These are phyloP conservation scores for Ptychoptera contaminata DNA, from an alignment of 2,888 invertebrate species.

Conservation along the genomic window DNA sequence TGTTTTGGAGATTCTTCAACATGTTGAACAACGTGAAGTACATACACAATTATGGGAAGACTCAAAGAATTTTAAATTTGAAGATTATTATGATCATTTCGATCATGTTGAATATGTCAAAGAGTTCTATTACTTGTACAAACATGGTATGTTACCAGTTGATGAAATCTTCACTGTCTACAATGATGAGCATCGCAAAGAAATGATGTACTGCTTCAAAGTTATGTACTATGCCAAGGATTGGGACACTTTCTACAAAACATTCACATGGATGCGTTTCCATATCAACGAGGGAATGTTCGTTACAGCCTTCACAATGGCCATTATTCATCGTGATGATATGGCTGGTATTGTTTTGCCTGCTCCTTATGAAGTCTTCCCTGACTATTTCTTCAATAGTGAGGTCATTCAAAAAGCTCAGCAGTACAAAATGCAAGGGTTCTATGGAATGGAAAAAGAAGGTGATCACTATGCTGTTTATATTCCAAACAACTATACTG, in stretches of 20 bases:
- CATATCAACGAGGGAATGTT: slow-evolving; percentile 46
- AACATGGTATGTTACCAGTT: slow-evolving; percentile 31
- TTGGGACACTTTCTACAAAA: slow-evolving; percentile 55
- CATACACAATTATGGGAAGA: slow-evolving; percentile 28
- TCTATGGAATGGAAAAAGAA: slow-evolving; percentile 33
- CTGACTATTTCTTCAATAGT: slow-evolving; percentile 44
- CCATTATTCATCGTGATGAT: slow-evolving; percentile 41
- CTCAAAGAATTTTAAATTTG: slow-evolving; percentile 41
- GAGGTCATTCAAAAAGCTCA: slow-evolving; percentile 35
- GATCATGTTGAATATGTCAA: slow-evolving; percentile 41
- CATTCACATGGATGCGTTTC: slow-evolving; percentile 50
- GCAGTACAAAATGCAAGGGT: slow-evolving; percentile 40
- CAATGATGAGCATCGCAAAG: slow-evolving; percentile 23
- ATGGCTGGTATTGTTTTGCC: slow-evolving; percentile 42
- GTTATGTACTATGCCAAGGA: slow-evolving; percentile 54
- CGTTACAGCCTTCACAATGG: slow-evolving; percentile 42
- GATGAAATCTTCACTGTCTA: slow-evolving; percentile 21
- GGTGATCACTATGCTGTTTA: slow-evolving; percentile 38
- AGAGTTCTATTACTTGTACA: slow-evolving; percentile 36
- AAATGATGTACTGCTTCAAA: slow-evolving; percentile 46
- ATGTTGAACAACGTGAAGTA: slow-evolving; percentile 43
- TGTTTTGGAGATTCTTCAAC: slow-evolving; percentile 36
- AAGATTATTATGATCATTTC: slow-evolving; percentile 41
- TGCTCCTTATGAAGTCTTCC: slow-evolving; percentile 50
- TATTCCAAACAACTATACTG: slow-evolving; percentile 52